Conservation (phyloP, 2,797 vertebrate species). For the Lutjanus argentimaculatus region DNA sequence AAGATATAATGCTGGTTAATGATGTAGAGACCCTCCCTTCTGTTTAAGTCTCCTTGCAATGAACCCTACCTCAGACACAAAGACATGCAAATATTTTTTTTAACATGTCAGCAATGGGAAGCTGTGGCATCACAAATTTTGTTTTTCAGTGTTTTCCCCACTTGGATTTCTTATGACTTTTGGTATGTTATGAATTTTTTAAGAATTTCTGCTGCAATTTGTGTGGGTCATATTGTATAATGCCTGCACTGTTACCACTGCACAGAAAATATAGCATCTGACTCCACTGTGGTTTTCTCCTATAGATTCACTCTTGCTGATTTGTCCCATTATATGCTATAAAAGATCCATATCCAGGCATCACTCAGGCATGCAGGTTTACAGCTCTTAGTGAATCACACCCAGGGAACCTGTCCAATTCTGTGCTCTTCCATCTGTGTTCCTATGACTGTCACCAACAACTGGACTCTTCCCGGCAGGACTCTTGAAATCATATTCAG, state of each 20-base stretch:
- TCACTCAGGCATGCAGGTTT: conserved; percentile 27
- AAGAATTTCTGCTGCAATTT: too few relatives aligned
- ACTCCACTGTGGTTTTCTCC: neutral
- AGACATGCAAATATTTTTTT: too few relatives aligned
- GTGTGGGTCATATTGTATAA: too few relatives aligned
- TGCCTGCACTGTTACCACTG: neutral
- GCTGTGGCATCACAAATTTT: too few relatives aligned
- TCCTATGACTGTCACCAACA: conserved; percentile 33
- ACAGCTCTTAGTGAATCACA: conserved; percentile 38
- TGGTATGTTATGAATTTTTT: too few relatives aligned
- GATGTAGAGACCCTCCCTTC: too few relatives aligned
- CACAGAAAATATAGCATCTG: conserved; percentile 15
- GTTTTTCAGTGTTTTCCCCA: too few relatives aligned
- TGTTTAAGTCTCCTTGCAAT: too few relatives aligned
- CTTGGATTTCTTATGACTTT: too few relatives aligned
- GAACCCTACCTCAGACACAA: too few relatives aligned
- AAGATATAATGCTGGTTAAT: too few relatives aligned
- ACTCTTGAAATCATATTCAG: conserved; percentile 42
- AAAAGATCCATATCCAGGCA: conserved; percentile 29
- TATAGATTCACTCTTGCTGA: neutral
- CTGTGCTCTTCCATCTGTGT: conserved; percentile 46
- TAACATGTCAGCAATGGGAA: too few relatives aligned
- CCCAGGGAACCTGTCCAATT: conserved; percentile 26
- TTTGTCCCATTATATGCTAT: conserved; percentile 17
- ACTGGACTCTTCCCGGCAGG: conserved; percentile 34